A percentile compares a stretch with the other conserved stretches of the same genome.
phyloP scores from a whole-genome alignment of 2,797 vertebrate genomes.

The Cynopterus sphinx region DNA sequence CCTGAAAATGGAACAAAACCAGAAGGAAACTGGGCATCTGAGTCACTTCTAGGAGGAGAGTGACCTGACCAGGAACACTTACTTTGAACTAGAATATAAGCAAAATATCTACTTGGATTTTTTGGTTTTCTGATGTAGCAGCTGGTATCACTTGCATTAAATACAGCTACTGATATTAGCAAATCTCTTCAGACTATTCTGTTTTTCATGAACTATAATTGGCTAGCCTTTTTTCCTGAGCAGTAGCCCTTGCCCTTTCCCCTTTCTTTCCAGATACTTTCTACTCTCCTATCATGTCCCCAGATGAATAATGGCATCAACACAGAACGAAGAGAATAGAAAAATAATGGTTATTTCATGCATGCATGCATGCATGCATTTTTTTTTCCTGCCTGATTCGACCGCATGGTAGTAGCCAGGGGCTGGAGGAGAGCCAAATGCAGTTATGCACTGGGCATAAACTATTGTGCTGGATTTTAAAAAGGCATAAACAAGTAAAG shows the following conservation, averaged over 20 bases:
- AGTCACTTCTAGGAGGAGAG: not conserved
- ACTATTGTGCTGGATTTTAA: not conserved
- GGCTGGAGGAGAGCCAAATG: not conserved
- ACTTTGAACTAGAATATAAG: not conserved
- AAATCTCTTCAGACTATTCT: not conserved
- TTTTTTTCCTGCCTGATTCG: not conserved
- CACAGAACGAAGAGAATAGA: not conserved
- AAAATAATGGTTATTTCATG: not conserved
- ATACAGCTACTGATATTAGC: not conserved
- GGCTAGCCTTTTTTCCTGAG: not conserved
- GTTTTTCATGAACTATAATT: not conserved
- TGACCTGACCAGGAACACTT: not conserved
- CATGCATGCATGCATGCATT: not conserved
- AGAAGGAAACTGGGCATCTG: not conserved
- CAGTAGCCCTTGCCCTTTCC: not conserved
- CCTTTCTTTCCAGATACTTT: not conserved
- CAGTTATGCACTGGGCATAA: conserved; percentile 6
- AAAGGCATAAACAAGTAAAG: not conserved
- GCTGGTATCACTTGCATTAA: not conserved
- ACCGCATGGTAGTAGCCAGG: not conserved
- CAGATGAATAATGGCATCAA: not conserved
- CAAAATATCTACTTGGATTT: not conserved
- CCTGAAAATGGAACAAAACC: not conserved
- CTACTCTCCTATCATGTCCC: not conserved
- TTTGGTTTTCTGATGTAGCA: not conserved